Base-by-base conservation (phyloP, 2,888 invertebrate genomes). In the Xestia rhomboidea region DNA sequence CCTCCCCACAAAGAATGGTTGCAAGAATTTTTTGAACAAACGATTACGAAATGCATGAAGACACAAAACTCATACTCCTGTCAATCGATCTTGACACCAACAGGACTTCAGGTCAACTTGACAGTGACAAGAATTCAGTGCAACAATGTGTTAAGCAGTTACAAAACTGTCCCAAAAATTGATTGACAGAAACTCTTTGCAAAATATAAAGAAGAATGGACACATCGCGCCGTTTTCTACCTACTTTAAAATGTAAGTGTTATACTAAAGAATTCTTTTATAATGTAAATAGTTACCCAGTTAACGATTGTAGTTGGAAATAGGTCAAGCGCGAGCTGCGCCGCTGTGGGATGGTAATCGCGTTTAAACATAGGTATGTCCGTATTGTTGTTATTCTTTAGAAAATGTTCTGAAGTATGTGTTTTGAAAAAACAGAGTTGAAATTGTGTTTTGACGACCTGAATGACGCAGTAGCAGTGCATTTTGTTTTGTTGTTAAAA, bases 201-300 rank as follows among this genome's bases (percentile, higher is more conserved):
- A 60, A 74, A 54, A 63, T 69, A 38, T 34, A 57, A 49, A 44
- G 62, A 67, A 60, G 71, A 75, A 71, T 72, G 46, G n/a, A 73
- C 18, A 77, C 41, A 49, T 76, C 15, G 24, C 18, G 18, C 24
- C 38, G 60, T 27, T 76, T 76, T 73, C 70, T 21, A 76, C n/a
- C 51, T 46, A 67, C 73, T 86, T 76, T 77, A 83, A 68, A 79
- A 80, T 77, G 41, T 77, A 87, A 86, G 84, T 77, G 73, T 86
- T 80, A 44, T 68, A 74, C 85, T 81, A 88, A 89, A 88, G 90
- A 90, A 90, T 91, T 90, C 90, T 89, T 91, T 92, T 93, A 88
- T 91, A 86, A 93, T 92, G 92, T 89, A 89, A 93, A 93, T 92
- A 88, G 89, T 89, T 88, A 88, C 89, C 87, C 90, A 89, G 88